Percentiles rank a stretch among this genome's conserved stretches.
Conservation (phyloP, 2,113 vertebrate species). For the Pterocles burchelli region DNA sequence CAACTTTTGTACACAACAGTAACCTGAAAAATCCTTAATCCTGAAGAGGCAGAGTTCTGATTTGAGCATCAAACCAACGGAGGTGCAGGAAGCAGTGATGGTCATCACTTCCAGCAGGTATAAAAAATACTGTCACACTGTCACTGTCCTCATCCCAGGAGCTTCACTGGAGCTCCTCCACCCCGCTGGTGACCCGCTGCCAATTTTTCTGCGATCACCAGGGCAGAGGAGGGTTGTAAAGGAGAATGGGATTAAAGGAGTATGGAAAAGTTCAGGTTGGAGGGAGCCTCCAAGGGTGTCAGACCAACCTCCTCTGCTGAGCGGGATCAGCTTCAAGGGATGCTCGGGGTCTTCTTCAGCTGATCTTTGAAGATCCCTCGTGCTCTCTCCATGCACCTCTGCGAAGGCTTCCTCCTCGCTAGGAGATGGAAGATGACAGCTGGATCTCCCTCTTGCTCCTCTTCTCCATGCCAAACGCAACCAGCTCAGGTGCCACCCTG, state of each 20-base stretch:
- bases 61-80: accelerated
- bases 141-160: neutral
- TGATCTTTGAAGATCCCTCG: neutral
- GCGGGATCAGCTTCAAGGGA: neutral
- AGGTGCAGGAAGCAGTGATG: neutral
- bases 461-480: neutral
- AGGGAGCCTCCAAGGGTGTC: neutral
- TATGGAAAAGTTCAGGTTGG: accelerated
- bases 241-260: neutral
- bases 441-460: neutral
- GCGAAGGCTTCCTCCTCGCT: neutral
- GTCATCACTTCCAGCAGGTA: neutral
- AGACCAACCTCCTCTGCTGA: no score
- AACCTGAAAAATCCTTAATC: neutral
- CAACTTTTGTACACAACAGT: neutral
- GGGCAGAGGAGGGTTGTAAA: neutral
- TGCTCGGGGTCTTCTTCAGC: neutral
- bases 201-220: neutral
- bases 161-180: neutral
- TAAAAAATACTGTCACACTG: accelerated
- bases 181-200: neutral
- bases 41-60: neutral
- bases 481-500: neutral
- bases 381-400: neutral
- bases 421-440: neutral